A percentile compares a stretch with the other conserved stretches of the same genome.
These are phyloP conservation scores for Triops cancriformis DNA, from an alignment of 1,140 invertebrate genomes.

Conservation along the genomic window DNA sequence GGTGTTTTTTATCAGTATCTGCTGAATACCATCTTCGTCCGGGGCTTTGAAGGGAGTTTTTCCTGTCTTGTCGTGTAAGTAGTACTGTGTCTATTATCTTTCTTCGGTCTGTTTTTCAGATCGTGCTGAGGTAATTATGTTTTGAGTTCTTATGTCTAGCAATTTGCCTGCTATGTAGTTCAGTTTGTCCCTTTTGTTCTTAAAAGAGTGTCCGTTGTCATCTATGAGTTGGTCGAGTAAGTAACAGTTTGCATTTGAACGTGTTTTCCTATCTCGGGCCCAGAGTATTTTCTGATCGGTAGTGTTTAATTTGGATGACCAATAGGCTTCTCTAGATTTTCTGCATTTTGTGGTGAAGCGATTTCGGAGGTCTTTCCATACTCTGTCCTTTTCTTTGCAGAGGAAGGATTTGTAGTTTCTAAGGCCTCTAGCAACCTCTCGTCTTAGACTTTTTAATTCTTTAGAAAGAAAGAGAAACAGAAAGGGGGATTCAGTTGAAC, in stretches of 20 bases:
- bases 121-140: background rate
- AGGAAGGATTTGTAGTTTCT: background rate
- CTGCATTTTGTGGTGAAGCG: background rate
- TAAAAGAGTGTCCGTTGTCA: background rate
- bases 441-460: background rate
- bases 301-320: background rate
- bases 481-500: no score
- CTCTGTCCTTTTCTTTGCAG: background rate
- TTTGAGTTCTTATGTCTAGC: background rate
- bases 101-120: background rate
- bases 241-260: background rate
- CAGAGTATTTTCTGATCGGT: background rate
- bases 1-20: no score
- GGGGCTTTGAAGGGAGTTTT: constrained; percentile 15
- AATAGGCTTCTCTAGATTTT: background rate
- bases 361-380: constrained; percentile 14
- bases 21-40: constrained; percentile 7
- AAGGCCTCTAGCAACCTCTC: background rate
- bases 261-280: background rate
- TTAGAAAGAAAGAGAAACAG: no score
- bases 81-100: background rate
- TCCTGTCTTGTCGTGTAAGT: background rate
- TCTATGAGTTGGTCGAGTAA: background rate
- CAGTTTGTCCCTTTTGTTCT: background rate
- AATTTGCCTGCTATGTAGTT: background rate